Evolutionary conservation across 2,888 invertebrate genomes (phyloP).

Genomic region (Phyto melanocephala): DNA sequence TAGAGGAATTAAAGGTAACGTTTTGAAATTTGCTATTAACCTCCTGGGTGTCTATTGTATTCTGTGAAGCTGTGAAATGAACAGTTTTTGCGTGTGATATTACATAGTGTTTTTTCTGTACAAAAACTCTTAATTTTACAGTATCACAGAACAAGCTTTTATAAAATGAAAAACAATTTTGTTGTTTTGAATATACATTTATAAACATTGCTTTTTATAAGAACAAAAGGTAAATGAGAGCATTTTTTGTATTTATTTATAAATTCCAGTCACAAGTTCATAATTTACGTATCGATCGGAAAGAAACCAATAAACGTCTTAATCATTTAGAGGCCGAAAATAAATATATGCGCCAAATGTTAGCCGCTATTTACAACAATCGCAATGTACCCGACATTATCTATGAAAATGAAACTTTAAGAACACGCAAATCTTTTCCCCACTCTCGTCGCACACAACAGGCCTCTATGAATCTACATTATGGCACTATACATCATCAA

Average conservation of each 20-base stretch:
- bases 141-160: no score
- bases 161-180: no score
- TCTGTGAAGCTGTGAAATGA: no score
- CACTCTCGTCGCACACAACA: slow-evolving; percentile 72
- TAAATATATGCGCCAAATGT: slow-evolving; percentile 79
- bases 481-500: slow-evolving; percentile 76
- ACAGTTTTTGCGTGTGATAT: no score
- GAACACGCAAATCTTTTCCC: slow-evolving; percentile 71
- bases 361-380: slow-evolving; percentile 74
- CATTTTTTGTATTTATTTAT: slow-evolving; percentile 4
- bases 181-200: no score
- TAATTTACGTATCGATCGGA: slow-evolving; percentile 83
- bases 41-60: no score
- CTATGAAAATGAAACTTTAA: slow-evolving; percentile 75
- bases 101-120: no score
- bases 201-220: no score
- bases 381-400: slow-evolving; percentile 71
- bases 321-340: slow-evolving; percentile 85
- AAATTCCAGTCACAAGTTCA: slow-evolving; percentile 82
- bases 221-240: no score
- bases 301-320: slow-evolving; percentile 84
- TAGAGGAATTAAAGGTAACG: slow-evolving; percentile 78
- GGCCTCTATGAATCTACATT: slow-evolving; percentile 74
- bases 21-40: no score
- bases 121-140: no score